Conservation (phyloP, 2,888 invertebrate genomes). For the Halictus quadricinctus region DNA sequence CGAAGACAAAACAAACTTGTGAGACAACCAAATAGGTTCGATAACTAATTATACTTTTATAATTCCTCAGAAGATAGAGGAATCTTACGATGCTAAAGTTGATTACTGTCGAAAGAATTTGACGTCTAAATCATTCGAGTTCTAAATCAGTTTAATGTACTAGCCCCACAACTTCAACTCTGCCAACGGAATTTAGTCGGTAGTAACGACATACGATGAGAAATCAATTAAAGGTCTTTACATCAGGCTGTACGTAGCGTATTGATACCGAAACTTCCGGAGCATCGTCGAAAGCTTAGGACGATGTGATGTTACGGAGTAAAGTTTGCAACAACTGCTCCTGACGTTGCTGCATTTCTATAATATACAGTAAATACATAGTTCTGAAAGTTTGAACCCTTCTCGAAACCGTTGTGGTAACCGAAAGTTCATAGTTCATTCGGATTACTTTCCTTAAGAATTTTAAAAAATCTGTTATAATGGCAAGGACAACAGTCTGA, state of each 20-base stretch:
- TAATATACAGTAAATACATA: no score
- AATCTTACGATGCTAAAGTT: neutral
- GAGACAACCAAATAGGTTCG: no score
- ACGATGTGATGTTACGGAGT: neutral
- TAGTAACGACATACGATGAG: conserved; percentile 24
- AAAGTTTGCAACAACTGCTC: no score
- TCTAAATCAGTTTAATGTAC: conserved; percentile 24
- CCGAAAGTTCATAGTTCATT: conserved; percentile 41
- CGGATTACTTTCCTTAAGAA: conserved; percentile 16
- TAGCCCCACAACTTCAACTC: neutral
- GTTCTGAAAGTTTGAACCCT: no score
- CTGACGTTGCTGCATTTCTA: no score
- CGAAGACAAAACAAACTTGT: neutral
- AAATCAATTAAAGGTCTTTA: conserved; percentile 39
- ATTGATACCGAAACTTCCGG: conserved; percentile 25
- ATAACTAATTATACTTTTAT: no score
- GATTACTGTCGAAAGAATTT: neutral
- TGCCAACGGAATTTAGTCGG: conserved; percentile 4
- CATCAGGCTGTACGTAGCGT: neutral
- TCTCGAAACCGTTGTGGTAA: neutral
- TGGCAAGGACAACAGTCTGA: no score
- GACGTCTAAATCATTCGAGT: neutral
- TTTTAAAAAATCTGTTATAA: no score
- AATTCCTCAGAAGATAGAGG: no score
- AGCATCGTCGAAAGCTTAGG: conserved; percentile 12